A percentile compares a stretch with the other conserved stretches of the same genome.
Evolutionary conservation across 1,140 invertebrate species (phyloP).

Genomic region (Drosophila sturtevanti): DNA sequence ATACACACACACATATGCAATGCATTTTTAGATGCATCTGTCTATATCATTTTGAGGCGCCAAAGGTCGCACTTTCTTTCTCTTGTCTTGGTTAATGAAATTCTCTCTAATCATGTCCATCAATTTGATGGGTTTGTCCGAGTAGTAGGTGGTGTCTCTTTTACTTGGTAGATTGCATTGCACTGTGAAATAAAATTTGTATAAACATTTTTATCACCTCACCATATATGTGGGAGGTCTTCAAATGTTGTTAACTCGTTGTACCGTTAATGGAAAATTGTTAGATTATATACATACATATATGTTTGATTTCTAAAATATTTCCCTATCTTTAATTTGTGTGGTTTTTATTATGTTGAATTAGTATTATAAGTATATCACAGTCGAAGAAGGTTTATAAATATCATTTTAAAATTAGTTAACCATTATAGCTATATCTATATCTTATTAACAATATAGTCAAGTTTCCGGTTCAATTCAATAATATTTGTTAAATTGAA

Average conservation of each 20-base stretch:
- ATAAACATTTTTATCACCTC: constrained; percentile 1
- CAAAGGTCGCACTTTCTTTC: constrained; percentile 74
- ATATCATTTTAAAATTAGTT: background rate
- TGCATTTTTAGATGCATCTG: constrained; percentile 57
- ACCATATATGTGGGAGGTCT: background rate
- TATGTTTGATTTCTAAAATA: background rate
- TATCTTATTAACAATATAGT: no score
- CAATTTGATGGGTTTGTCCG: constrained; percentile 65
- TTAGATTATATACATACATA: no score
- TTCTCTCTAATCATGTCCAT: constrained; percentile 75
- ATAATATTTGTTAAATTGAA: no score
- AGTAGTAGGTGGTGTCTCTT: constrained; percentile 42
- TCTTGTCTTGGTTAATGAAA: constrained; percentile 29
- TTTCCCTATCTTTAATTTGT: background rate
- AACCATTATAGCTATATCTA: no score
- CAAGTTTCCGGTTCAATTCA: no score
- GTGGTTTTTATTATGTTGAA: background rate
- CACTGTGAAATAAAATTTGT: constrained; percentile 30
- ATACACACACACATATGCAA: no score
- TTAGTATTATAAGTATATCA: background rate
- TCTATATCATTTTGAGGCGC: constrained; percentile 58
- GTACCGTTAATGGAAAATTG: background rate
- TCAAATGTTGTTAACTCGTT: background rate
- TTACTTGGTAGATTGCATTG: constrained; percentile 24
- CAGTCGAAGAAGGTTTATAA: background rate